These are phyloP conservation scores for Pyrgilauda ruficollis DNA, from an alignment of 2,113 vertebrate species.

Conservation along the genomic window DNA sequence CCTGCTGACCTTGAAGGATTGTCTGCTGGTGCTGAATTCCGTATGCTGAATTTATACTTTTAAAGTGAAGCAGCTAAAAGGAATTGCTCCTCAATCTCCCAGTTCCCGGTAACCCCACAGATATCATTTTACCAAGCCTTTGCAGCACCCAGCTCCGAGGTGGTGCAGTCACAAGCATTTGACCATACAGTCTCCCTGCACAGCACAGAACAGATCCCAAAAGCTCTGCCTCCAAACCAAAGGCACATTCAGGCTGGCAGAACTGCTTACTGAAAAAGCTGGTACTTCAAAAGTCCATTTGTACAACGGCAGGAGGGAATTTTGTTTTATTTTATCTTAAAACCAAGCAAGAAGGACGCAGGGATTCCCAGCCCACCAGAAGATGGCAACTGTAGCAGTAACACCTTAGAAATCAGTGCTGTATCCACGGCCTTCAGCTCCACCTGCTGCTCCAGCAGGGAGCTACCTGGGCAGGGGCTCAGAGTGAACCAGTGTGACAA, in stretches of 20 bases:
- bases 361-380: not conserved
- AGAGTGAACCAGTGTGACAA: not conserved
- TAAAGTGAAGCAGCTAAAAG: not conserved
- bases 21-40: not conserved
- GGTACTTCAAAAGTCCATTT: not conserved
- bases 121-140: not conserved
- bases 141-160: not conserved
- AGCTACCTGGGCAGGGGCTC: not conserved
- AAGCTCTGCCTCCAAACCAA: not conserved
- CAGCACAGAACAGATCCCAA: not conserved
- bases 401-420: not conserved
- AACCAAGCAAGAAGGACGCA: not conserved
- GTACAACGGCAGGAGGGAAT: not conserved
- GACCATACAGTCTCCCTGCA: not conserved
- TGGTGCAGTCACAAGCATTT: not conserved
- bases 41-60: not conserved
- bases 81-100: not conserved
- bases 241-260: not conserved
- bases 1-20: not conserved
- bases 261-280: not conserved
- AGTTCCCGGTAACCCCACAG: not conserved
- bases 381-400: not conserved
- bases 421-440: slow-evolving; percentile 37
- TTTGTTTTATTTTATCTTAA: not conserved
- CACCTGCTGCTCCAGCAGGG: slow-evolving; percentile 40